Evolutionary conservation across 1,140 invertebrate genomes (phyloP).

Genomic region (Lordiphosa stackelbergi): DNA sequence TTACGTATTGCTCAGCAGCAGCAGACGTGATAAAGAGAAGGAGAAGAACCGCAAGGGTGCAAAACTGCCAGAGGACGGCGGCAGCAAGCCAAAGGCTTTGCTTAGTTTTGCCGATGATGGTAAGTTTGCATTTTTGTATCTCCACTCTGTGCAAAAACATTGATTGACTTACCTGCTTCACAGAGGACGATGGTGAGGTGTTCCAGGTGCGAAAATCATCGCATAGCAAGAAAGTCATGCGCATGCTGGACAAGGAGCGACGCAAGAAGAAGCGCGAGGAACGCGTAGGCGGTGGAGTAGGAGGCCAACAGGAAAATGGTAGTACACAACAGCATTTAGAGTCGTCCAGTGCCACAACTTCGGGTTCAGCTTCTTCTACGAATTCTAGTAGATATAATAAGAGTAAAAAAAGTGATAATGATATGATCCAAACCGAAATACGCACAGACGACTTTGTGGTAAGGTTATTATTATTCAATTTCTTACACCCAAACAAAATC

Average conservation of each 20-base stretch:
- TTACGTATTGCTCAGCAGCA: too few relatives aligned
- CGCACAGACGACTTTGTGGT: constrained; percentile 78
- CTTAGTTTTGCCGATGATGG: constrained; percentile 91
- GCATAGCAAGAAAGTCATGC: constrained; percentile 92
- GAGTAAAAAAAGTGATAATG: constrained; percentile 77
- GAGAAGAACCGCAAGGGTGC: constrained; percentile 75
- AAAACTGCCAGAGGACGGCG: constrained; percentile 35
- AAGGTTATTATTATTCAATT: constrained; percentile 78
- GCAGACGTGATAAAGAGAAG: constrained; percentile 75
- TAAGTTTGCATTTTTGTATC: constrained; percentile 63
- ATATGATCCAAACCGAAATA: constrained; percentile 77
- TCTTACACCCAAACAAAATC: constrained; percentile 48
- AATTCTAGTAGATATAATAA: constrained; percentile 53
- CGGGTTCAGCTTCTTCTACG: constrained; percentile 23
- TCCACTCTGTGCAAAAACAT: background rate
- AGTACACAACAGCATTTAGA: constrained; percentile 68
- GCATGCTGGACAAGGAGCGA: constrained; percentile 89
- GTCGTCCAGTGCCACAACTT: constrained; percentile 44
- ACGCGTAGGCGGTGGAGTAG: constrained; percentile 18
- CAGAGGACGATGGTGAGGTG: constrained; percentile 90
- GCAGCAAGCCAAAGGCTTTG: constrained; percentile 80
- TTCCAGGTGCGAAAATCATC: constrained; percentile 97
- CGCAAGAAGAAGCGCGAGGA: constrained; percentile 83
- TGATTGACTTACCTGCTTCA: constrained; percentile 11
- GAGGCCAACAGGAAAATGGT: constrained; percentile 48